phyloP scores from a whole-genome alignment of 2,888 invertebrate genomes.

The Hemistola chrysoprasaria region DNA sequence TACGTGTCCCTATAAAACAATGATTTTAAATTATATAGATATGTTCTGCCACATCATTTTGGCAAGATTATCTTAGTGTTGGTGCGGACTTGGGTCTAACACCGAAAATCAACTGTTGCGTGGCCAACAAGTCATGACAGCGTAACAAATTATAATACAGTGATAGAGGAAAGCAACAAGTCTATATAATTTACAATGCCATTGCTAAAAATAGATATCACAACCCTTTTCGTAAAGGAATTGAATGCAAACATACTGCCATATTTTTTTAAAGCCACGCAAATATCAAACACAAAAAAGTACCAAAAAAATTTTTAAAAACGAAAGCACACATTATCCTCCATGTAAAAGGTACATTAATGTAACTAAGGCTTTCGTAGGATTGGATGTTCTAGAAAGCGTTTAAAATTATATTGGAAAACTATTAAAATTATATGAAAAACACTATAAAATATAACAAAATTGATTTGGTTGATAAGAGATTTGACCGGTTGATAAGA shows the following conservation, averaged over 20 bases:
- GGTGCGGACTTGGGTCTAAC: too few relatives aligned
- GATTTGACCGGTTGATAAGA: too few relatives aligned
- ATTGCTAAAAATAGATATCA: conserved; percentile 21
- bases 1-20: too few relatives aligned
- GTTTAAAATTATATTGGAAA: conserved; percentile 23
- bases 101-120: too few relatives aligned
- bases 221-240: conserved; percentile 57
- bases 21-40: too few relatives aligned
- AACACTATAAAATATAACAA: conserved; percentile 21
- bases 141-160: too few relatives aligned
- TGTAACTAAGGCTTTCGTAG: conserved; percentile 30
- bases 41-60: too few relatives aligned
- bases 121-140: too few relatives aligned
- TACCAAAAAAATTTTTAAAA: conserved; percentile 43
- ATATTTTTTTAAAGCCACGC: conserved; percentile 64
- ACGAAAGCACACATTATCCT: conserved; percentile 26
- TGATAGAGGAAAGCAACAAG: too few relatives aligned
- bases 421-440: conserved; percentile 26
- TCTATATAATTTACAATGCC: conserved; percentile 19
- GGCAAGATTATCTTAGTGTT: too few relatives aligned
- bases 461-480: too few relatives aligned
- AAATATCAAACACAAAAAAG: conserved; percentile 45
- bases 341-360: conserved; percentile 26
- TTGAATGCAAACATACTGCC: conserved; percentile 78
- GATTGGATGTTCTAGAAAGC: conserved; percentile 29